A percentile compares a stretch with the other conserved stretches of the same genome.
These are phyloP conservation scores for Diachasma alloeum DNA, from an alignment of 1,140 invertebrate species.

Conservation along the genomic window DNA sequence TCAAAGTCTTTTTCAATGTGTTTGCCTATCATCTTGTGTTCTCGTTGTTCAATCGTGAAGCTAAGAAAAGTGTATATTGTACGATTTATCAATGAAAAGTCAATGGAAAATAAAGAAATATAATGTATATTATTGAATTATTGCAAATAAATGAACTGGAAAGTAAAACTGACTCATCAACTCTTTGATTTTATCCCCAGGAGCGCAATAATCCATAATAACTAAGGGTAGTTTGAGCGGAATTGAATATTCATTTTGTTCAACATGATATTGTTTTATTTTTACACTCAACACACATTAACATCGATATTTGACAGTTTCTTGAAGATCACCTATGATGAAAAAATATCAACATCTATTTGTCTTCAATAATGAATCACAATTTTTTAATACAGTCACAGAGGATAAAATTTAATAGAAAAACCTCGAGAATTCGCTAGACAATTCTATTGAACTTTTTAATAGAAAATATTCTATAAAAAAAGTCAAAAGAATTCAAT, in stretches of 20 bases:
- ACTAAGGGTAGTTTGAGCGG: background rate
- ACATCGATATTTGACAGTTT: background rate
- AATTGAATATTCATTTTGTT: background rate
- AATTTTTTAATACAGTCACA: background rate
- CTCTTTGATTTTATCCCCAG: background rate
- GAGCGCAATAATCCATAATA: background rate
- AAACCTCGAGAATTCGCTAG: too few species aligned
- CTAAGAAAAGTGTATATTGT: too few species aligned
- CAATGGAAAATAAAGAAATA: too few species aligned
- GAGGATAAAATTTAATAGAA: too few species aligned
- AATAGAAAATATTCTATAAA: background rate
- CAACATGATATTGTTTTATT: background rate
- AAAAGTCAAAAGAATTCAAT: too few species aligned
- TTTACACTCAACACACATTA: background rate
- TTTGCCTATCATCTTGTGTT: too few species aligned
- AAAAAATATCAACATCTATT: background rate
- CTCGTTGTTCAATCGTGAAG: too few species aligned
- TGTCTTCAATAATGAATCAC: background rate
- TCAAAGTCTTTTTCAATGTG: too few species aligned
- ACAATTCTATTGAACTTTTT: background rate
- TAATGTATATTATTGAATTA: too few species aligned
- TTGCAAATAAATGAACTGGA: too few species aligned
- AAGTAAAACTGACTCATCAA: too few species aligned
- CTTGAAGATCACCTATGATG: background rate
- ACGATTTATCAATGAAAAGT: too few species aligned